Evolutionary conservation across 2,113 vertebrate species (phyloP), one percentile per base, ranked within the genome.

Genomic region (Hypocryptadius cinnamomeus): DNA sequence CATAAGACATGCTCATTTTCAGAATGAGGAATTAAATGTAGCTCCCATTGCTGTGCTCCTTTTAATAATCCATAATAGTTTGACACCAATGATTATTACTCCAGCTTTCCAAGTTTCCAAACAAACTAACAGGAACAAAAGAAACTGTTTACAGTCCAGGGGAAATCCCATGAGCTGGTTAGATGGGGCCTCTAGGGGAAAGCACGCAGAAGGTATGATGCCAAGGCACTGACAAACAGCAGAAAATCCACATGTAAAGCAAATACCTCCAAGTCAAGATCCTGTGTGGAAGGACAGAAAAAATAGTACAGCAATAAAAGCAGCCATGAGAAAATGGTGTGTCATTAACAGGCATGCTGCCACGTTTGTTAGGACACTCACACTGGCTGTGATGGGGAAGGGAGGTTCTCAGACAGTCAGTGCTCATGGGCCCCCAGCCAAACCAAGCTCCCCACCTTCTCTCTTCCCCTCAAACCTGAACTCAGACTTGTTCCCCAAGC

Each of bases 1-100:
- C 60, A 66, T 42, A 87, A 93, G 94, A 97, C 82, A 28, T 96
- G 96, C 91, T 86, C 86, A 74, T 95, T 96, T 96, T 95, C 93
- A 82, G 79, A 97, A 94, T 56, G 56, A 97, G 94, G 61, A 88
- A 92, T 97, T 95, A 92, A 93, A 89, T 89, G 83, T 88, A 85
- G 51, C 90, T 96, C 96, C 91, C 39, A 0, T 93, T 85, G 93
- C 83, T 51, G 45, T 91, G 42, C 64, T 94, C 23, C 51, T 94
- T 89, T 95, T 92, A 97, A 96, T 97, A 95, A 96, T 97, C 95
- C 85, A 50, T 94, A 95, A 97, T 94, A 92, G 87, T 94, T 97
- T 95, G 93, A 95, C 89, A 97, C 85, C 84, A 87, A 45, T 91
- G 64, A 93, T 96, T 76, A 96, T 97, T 95, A 94, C 92, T 94